phyloP scores from a whole-genome alignment of 2,113 vertebrate genomes.

The Motacilla alba region DNA sequence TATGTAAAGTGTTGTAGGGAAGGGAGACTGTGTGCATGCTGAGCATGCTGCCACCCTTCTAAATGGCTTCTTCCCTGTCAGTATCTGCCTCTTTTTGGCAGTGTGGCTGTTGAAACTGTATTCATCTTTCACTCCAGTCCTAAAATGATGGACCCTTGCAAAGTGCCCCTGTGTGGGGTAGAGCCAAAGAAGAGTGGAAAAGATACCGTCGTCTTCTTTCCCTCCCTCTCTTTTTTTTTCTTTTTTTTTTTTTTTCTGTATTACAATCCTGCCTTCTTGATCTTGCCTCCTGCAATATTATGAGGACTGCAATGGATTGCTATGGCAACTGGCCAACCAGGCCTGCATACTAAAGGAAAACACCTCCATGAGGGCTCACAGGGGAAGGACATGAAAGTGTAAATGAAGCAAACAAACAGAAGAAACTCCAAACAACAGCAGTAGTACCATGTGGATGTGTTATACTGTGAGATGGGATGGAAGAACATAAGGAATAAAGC shows the following conservation, averaged over 20 bases:
- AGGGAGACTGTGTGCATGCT: background rate
- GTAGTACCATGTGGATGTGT: background rate
- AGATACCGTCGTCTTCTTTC: background rate
- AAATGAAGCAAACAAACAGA: constrained; percentile 6
- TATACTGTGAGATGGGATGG: background rate
- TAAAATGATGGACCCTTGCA: background rate
- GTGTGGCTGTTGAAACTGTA: background rate
- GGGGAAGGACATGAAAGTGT: constrained; percentile 24
- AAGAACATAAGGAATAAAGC: background rate
- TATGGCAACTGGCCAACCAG: constrained; percentile 72
- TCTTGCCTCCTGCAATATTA: constrained; percentile 51
- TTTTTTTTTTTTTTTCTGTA: background rate
- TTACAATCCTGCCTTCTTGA: constrained; percentile 54
- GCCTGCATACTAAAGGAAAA: constrained; percentile 72
- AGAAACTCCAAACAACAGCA: background rate
- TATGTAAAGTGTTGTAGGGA: background rate
- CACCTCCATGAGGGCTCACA: background rate
- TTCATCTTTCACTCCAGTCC: background rate
- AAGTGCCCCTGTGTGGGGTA: background rate
- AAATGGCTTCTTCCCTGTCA: background rate
- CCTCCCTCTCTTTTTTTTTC: accelerated
- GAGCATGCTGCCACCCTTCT: background rate
- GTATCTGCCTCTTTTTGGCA: background rate
- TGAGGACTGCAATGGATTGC: constrained; percentile 58
- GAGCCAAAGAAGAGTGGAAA: background rate